phyloP scores from a whole-genome alignment of 2,113 vertebrate genomes.

The Hippoglossus stenolepis region DNA sequence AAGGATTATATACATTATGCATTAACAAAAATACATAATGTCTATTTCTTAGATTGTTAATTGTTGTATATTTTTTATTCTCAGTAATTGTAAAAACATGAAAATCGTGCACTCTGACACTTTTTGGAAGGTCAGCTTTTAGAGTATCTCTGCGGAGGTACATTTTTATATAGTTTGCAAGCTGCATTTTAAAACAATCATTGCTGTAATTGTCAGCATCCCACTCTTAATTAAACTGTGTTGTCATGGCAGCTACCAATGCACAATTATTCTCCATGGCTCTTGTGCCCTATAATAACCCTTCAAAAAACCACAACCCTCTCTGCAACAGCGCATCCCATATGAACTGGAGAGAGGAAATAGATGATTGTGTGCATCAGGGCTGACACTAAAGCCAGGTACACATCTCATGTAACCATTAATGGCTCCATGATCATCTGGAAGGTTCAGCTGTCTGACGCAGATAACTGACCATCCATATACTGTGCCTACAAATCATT shows the following conservation, averaged over 20 bases:
- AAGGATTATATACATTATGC: background rate
- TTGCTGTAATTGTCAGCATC: slow-evolving; percentile 1
- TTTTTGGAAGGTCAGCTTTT: background rate
- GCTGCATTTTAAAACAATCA: background rate
- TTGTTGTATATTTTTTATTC: background rate
- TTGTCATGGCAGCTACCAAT: slow-evolving; percentile 34
- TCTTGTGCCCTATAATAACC: slow-evolving; percentile 26
- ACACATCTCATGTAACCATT: slow-evolving; percentile 42
- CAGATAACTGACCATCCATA: background rate
- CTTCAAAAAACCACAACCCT: slow-evolving; percentile 14
- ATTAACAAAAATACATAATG: background rate
- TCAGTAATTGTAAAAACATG: background rate
- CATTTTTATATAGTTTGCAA: background rate
- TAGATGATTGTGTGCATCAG: slow-evolving; percentile 33
- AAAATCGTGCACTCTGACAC: background rate
- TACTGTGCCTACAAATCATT: background rate
- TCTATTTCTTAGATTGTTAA: background rate
- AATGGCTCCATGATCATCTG: slow-evolving; percentile 12
- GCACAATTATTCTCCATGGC: background rate
- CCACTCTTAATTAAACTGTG: slow-evolving; percentile 23
- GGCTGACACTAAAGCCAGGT: slow-evolving; percentile 28
- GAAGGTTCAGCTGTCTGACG: background rate
- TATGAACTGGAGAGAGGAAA: slow-evolving; percentile 32
- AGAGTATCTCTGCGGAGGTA: background rate
- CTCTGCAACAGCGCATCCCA: background rate